Conservation (phyloP, 2,888 invertebrate species). For the Bombyx huttoni region DNA sequence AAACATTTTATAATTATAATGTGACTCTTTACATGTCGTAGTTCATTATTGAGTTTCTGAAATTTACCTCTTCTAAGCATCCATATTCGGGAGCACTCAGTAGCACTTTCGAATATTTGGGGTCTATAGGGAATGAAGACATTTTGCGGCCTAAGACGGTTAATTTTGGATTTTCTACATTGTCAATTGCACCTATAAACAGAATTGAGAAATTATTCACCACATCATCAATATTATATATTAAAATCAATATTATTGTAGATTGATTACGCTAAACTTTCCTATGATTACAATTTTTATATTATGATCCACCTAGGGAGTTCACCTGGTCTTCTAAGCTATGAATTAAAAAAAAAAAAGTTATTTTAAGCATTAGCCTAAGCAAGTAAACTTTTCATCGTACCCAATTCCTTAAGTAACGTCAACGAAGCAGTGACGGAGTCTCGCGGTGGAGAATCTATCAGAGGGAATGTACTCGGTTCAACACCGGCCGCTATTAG, state of each 20-base stretch:
- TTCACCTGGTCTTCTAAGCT: too few relatives aligned
- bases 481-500: conserved; percentile 88
- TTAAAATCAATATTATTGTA: too few relatives aligned
- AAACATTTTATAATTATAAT: conserved; percentile 4
- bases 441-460: conserved; percentile 88
- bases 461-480: conserved; percentile 87
- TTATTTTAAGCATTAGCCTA: too few relatives aligned
- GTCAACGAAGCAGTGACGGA: conserved; percentile 76
- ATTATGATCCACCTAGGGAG: too few relatives aligned
- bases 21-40: not conserved
- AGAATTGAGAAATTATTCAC: not conserved
- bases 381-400: too few relatives aligned
- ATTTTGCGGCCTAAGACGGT: conserved; percentile 87
- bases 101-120: conserved; percentile 86
- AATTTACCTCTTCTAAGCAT: conserved; percentile 79
- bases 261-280: too few relatives aligned
- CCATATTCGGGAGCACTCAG: conserved; percentile 82
- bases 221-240: not conserved
- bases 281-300: too few relatives aligned
- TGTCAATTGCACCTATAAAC: conserved; percentile 76
- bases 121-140: conserved; percentile 94
- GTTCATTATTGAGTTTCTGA: too few relatives aligned
- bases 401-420: conserved; percentile 76
- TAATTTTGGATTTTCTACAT: conserved; percentile 72
- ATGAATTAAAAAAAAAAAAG: too few relatives aligned